Conservation (phyloP, 2,797 vertebrate genomes). For the Notoglanidium macrostoma region DNA sequence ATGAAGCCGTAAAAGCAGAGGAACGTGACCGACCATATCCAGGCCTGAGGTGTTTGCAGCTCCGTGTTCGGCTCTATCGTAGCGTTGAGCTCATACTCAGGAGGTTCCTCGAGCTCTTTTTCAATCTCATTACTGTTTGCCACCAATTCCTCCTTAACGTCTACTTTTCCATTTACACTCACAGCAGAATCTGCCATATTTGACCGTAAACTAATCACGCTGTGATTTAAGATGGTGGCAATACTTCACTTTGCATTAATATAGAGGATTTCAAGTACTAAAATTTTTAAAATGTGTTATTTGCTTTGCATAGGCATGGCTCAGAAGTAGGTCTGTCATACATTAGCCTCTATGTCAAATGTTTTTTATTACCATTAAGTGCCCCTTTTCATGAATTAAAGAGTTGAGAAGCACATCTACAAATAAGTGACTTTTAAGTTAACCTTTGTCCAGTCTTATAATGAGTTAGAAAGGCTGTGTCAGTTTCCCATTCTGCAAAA, state of each 20-base stretch:
- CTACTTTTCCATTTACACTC: constrained; percentile 4
- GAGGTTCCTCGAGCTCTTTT: constrained; percentile 38
- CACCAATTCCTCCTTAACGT: constrained; percentile 21
- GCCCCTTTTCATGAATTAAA: not conserved
- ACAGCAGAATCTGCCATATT: constrained; percentile 47
- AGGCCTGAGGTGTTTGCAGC: constrained; percentile 54
- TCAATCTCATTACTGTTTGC: constrained; percentile 9
- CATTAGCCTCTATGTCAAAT: not conserved
- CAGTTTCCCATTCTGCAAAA: constrained; percentile 63
- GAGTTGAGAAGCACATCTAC: constrained; percentile 27
- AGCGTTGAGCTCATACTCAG: not conserved
- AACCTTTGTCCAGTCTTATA: constrained; percentile 69
- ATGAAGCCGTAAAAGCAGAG: constrained; percentile 94
- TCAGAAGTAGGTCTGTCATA: not conserved
- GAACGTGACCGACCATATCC: constrained; percentile 81
- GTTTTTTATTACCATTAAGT: not conserved
- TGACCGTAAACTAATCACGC: not conserved
- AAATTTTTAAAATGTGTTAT: not conserved
- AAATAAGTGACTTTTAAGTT: constrained; percentile 48
- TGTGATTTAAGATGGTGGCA: not conserved
- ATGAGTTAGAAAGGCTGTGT: constrained; percentile 55
- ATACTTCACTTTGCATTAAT: not conserved
- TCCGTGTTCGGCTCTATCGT: constrained; percentile 21
- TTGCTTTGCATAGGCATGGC: not conserved
- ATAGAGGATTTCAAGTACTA: not conserved